Evolutionary conservation across 1,140 invertebrate genomes (phyloP), one percentile per base, ranked within the genome.

Genomic region (Colletes gigas): DNA sequence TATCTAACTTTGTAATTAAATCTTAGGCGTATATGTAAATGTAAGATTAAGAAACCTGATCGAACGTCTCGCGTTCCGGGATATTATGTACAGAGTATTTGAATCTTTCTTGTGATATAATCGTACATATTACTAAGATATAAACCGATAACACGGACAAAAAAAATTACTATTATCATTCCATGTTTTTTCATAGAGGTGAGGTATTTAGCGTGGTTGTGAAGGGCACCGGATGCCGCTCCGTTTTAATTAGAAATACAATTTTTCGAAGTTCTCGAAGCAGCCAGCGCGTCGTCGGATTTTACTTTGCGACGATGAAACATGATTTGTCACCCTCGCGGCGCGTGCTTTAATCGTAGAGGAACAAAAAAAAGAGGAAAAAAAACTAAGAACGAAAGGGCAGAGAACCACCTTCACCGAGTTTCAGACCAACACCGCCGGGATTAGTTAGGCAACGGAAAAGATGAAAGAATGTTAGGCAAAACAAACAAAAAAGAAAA

Each of bases 81-180:
- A 77, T 63, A 91, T 87, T 88, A 84, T 93, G 93, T 93, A 93
- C 92, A 93, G 92, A 92, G 90, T 92, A 92, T 93, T 93, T 91
- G 89, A 92, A 93, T 93, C 91, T 93, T 93, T 93, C 91, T 93
- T 93, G 92, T 93, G 93, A 93, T 93, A 93, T 93, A 93, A 93
- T 93, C 92, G 91, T 93, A 89, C 90, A 79, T 54, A 92, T 90
- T 91, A 89, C 87, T 92, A 91, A 90, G 90, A 68, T 90, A 91
- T 85, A 74, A 88, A 83, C 83, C 62, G 75, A 88, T 85, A 79
- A 82, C 81, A 70, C 66, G 54, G 63, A 44, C 44, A 76, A 88
- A 86, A 85, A 86, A 83, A 87, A 89, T 86, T 82, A 79, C 84
- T 89, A 88, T 88, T 79, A 89, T 88, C 89, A 92, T 91, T 93